Percentiles rank a stretch among this genome's conserved stretches.
Conservation (phyloP, 1,140 invertebrate genomes). For the Heterodera schachtii region DNA sequence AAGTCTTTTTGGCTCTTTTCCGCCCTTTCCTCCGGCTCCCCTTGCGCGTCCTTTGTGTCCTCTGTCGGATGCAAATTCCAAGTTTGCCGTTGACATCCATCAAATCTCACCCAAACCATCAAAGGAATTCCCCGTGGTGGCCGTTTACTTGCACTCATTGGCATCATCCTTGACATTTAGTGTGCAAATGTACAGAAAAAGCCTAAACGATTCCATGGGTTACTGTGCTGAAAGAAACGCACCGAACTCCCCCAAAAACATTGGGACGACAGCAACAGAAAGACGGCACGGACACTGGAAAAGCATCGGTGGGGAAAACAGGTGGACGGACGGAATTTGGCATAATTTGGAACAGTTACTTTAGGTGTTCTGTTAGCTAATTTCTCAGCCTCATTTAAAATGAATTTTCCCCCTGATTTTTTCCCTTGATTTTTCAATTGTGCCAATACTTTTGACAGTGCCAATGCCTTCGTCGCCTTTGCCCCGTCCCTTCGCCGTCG, state of each 20-base stretch:
- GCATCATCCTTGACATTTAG: constrained; percentile 29
- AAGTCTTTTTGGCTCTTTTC: constrained; percentile 37
- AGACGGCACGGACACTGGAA: too few species aligned
- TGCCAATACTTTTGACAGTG: constrained; percentile 4
- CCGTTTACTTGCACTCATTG: constrained; percentile 33
- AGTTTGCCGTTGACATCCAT: not conserved
- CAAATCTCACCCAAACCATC: too few species aligned
- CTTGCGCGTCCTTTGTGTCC: constrained; percentile 23
- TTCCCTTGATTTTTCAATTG: too few species aligned
- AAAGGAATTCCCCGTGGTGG: constrained; percentile 35
- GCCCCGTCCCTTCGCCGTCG: constrained; percentile 12
- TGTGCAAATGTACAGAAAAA: constrained; percentile 20
- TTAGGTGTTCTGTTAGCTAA: too few species aligned
- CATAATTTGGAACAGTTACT: too few species aligned
- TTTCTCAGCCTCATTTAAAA: too few species aligned
- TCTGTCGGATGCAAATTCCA: constrained; percentile 33
- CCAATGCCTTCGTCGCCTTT: constrained; percentile 2
- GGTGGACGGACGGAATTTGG: not conserved
- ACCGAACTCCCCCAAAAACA: not conserved
- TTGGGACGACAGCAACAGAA: not conserved
- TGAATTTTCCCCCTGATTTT: too few species aligned
- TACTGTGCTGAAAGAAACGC: not conserved
- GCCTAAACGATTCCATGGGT: not conserved
- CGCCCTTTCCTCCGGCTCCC: constrained; percentile 15
- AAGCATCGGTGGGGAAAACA: not conserved